Percentiles rank a stretch among this genome's conserved stretches.
Evolutionary conservation across 2,888 invertebrate genomes (phyloP).

Genomic region (Noctua janthina): DNA sequence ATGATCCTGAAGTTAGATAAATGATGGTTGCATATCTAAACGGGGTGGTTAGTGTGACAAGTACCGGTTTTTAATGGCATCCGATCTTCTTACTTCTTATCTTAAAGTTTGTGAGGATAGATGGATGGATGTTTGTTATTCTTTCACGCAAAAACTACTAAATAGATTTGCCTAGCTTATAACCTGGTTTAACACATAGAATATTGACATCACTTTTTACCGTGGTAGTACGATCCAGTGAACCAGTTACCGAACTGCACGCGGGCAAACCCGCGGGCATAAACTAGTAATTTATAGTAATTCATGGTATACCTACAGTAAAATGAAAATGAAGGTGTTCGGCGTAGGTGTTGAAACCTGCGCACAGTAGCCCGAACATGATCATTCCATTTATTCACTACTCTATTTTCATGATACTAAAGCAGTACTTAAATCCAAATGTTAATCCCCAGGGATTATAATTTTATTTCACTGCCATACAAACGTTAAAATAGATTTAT

Average conservation of each 20-base stretch:
- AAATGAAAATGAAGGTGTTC: not conserved
- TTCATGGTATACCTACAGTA: not conserved
- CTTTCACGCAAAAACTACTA: not conserved
- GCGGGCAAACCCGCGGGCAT: too few relatives aligned
- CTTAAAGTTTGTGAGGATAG: too few relatives aligned
- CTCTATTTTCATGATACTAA: conserved; percentile 1
- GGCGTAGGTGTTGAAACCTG: not conserved
- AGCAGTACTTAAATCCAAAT: not conserved
- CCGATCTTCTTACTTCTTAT: not conserved
- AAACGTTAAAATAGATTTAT: conserved; percentile 1
- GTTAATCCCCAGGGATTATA: conserved; percentile 7
- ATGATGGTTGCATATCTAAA: too few relatives aligned
- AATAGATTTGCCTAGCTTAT: not conserved
- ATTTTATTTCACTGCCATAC: not conserved
- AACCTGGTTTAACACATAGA: too few relatives aligned
- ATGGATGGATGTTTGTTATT: too few relatives aligned
- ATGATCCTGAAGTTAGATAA: not conserved
- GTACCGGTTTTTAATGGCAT: not conserved
- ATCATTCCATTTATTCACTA: conserved; percentile 8
- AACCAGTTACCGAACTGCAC: not conserved
- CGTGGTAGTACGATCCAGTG: not conserved
- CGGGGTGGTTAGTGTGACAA: too few relatives aligned
- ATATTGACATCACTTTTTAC: not conserved
- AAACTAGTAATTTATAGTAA: too few relatives aligned
- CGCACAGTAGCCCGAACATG: not conserved